A percentile compares a stretch with the other conserved stretches of the same genome.
Evolutionary conservation across 2,113 vertebrate genomes (phyloP).

Genomic region (Ceyx cyanopectus): DNA sequence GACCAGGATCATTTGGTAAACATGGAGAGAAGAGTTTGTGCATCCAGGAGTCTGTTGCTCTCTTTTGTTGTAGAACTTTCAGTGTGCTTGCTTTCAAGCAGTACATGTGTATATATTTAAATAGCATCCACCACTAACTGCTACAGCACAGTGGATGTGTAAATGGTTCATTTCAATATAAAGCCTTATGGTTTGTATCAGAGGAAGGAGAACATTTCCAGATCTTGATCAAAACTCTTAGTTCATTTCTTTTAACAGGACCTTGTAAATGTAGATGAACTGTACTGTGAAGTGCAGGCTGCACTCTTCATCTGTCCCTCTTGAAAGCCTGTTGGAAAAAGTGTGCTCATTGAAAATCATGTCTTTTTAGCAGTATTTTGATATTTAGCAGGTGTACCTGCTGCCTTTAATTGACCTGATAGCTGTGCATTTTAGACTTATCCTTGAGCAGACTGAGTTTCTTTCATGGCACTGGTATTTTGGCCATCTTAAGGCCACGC

Average conservation of each 20-base stretch:
- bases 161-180: not conserved
- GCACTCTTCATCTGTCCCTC: not conserved
- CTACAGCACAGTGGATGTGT: not conserved
- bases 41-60: not conserved
- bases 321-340: not conserved
- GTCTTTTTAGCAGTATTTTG: not conserved
- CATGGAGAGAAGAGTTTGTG: not conserved
- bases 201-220: not conserved
- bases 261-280: not conserved
- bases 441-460: not conserved
- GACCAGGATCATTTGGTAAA: not conserved
- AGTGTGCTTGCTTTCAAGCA: conserved; percentile 15
- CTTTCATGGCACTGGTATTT: not conserved
- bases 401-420: not conserved
- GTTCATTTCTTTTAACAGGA: not conserved
- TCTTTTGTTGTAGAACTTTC: not conserved
- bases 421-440: not conserved
- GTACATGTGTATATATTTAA: not conserved
- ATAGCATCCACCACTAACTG: not conserved
- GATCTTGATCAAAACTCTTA: not conserved
- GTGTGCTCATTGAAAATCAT: not conserved
- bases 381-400: not conserved
- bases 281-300: not conserved
- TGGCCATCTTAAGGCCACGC: not conserved
- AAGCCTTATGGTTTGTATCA: not conserved